phyloP scores from a whole-genome alignment of 2,113 vertebrate species.

The Mobula hypostoma region DNA sequence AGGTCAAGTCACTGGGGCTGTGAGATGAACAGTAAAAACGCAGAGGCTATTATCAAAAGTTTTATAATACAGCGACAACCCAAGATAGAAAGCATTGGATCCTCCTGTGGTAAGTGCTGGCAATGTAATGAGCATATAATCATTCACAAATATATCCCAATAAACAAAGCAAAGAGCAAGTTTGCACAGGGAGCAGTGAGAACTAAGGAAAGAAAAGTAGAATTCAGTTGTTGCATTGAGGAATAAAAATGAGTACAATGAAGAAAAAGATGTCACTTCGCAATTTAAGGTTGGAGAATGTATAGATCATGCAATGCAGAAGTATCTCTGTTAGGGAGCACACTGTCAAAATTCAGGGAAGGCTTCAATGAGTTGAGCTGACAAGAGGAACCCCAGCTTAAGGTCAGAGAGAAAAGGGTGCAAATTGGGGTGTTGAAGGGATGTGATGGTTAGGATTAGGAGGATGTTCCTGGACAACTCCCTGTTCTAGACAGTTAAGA shows the following conservation, averaged over 20 bases:
- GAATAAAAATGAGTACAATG: background rate
- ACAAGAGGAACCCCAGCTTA: background rate
- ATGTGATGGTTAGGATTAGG: background rate
- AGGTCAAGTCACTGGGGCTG: background rate
- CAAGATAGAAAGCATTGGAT: background rate
- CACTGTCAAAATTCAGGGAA: background rate
- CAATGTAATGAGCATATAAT: background rate
- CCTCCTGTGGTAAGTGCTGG: background rate
- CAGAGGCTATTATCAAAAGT: background rate
- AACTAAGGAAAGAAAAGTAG: background rate
- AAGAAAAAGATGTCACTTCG: background rate
- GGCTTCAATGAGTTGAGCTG: background rate
- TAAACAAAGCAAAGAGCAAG: background rate
- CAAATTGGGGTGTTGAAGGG: background rate
- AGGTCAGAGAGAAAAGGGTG: background rate
- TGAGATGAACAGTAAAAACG: background rate
- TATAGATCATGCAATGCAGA: background rate
- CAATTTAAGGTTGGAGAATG: background rate
- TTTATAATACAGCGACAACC: background rate
- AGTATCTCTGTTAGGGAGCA: background rate
- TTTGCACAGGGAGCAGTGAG: background rate
- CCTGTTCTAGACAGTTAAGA: background rate
- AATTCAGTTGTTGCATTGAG: background rate
- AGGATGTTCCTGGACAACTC: background rate
- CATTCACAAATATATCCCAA: background rate